Evolutionary conservation across 2,113 vertebrate genomes (phyloP), one percentile per base, ranked within the genome.

Genomic region (Platichthys stellatus): DNA sequence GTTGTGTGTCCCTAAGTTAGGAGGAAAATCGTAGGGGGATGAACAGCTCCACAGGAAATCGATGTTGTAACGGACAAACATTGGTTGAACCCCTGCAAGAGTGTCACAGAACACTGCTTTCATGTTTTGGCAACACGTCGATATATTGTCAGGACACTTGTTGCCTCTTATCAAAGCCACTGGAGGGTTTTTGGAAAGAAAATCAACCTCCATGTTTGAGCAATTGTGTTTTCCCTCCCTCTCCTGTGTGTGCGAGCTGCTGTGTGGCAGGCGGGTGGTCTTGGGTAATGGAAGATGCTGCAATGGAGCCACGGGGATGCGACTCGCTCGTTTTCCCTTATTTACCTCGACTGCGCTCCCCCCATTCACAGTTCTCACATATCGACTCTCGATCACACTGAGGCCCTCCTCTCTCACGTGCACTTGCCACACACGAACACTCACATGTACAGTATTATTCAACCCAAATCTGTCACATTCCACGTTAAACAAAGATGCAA

Each of bases 401-500:
- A 72, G n/a, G 45, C 57, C 23, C 6, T 71, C 72, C 40, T 82
- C 69, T 68, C 43, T 74, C 40, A 63, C 35, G 69, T 69, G 61
- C 69, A 88, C 81, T 43, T 43, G 40, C 67, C 69, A 57, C 73
- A 76, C 63, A 54, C 65, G 12, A 64, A 57, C 54, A 69, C 64
- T 56, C 63, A 56, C 61, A 28, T n/a, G 65, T 35, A 9, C 26
- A 59, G 23, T 14, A 73, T 75, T 58, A 57, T 76, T 70, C 74
- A 87, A 80, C 82, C 72, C 62, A 59, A 83, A 88, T 86, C 31
- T 31, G 31, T 31, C 89, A 81, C 63, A 58, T 66, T 89, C 51
- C 71, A 66, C 60, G 69, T 54, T 26, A 76, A 80, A 82, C 72
- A 81, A 62, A 73, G 74, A 77, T 47, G 15, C 49, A 26, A 43